Evolutionary conservation across 2,113 vertebrate species (phyloP).

Genomic region (Candoia aspera): DNA sequence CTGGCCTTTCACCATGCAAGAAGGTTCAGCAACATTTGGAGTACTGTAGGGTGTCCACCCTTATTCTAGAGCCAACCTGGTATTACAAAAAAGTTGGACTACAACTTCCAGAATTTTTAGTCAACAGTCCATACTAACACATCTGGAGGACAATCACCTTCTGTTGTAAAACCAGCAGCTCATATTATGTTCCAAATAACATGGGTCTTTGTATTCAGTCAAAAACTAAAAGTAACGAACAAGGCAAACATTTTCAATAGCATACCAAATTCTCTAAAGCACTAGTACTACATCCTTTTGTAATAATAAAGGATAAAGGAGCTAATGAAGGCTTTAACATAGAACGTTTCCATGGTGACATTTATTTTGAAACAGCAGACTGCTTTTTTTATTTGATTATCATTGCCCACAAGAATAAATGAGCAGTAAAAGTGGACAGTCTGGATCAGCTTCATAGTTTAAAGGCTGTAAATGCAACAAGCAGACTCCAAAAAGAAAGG

Average conservation of each 20-base stretch:
- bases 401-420: neutral
- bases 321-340: slow-evolving; percentile 8
- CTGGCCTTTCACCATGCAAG: neutral
- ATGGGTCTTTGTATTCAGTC: neutral
- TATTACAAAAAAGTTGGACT: neutral
- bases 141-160: neutral
- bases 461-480: slow-evolving; percentile 45
- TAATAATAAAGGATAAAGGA: neutral
- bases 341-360: neutral
- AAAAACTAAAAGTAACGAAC: neutral
- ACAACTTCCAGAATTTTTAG: neutral
- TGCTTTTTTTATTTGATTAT: neutral
- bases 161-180: neutral
- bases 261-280: neutral
- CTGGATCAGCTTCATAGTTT: slow-evolving; percentile 16
- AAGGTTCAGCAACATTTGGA: neutral
- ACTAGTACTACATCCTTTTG: neutral
- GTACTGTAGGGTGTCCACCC: neutral
- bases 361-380: neutral
- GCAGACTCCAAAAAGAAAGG: slow-evolving; percentile 42
- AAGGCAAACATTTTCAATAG: neutral
- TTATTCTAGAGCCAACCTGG: neutral
- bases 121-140: neutral
- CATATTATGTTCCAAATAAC: neutral
- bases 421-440: neutral